These are phyloP conservation scores for Thecocarcelia acutangulata DNA, from an alignment of 2,888 invertebrate genomes.

Conservation along the genomic window DNA sequence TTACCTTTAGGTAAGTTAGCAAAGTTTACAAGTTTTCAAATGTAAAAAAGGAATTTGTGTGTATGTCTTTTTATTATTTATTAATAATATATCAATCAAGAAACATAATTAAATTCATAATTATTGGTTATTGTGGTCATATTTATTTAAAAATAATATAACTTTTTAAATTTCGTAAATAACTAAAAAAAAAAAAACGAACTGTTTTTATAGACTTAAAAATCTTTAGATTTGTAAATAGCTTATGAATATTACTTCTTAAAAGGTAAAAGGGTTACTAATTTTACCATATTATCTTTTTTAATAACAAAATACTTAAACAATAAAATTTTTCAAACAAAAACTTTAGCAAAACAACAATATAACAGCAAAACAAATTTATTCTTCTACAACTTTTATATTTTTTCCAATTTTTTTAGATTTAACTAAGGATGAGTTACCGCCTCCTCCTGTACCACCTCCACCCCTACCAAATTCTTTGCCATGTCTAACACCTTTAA, in stretches of 20 bases:
- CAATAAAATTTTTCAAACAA: slow-evolving; percentile 8
- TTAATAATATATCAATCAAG: slow-evolving; percentile 18
- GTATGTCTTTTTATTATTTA: neutral
- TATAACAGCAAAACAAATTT: slow-evolving; percentile 31
- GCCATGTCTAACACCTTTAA: neutral
- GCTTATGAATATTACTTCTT: neutral
- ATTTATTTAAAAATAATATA: neutral
- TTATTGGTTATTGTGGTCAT: slow-evolving; percentile 29
- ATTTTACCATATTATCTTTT: slow-evolving; percentile 24
- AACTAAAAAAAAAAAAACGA: neutral
- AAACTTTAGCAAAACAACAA: slow-evolving; percentile 60
- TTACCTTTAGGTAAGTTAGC: slow-evolving; percentile 80
- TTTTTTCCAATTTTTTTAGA: slow-evolving; percentile 41
- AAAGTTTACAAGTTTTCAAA: slow-evolving; percentile 8
- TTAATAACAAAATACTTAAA: slow-evolving; percentile 19
- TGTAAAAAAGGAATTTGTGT: slow-evolving; percentile 1
- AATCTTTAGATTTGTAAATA: slow-evolving; percentile 3
- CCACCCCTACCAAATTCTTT: slow-evolving; percentile 25
- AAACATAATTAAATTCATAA: slow-evolving; percentile 35
- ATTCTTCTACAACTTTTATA: slow-evolving; percentile 21
- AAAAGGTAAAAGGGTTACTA: slow-evolving; percentile 39
- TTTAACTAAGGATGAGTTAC: slow-evolving; percentile 43
- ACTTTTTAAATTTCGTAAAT: slow-evolving; percentile 1
- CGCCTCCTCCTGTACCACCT: slow-evolving; percentile 38
- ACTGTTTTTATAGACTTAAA: neutral